These are phyloP conservation scores for Melangyna quadrimaculata DNA, from an alignment of 2,888 invertebrate species.

Conservation along the genomic window DNA sequence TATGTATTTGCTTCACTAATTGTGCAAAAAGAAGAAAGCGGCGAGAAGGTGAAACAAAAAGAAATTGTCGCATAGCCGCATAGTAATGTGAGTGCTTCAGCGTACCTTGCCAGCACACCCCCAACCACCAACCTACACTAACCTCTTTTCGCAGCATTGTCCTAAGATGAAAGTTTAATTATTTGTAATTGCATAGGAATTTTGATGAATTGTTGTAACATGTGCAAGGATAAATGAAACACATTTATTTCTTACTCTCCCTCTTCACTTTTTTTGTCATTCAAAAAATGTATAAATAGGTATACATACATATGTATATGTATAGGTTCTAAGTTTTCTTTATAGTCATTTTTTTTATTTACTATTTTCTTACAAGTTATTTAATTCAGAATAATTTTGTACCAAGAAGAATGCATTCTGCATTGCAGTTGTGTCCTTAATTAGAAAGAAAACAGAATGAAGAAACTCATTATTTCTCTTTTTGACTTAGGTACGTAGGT, in stretches of 20 bases:
- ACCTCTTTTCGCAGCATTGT: slow-evolving; percentile 46
- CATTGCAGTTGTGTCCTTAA: slow-evolving; percentile 64
- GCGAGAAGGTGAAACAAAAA: slow-evolving; percentile 21
- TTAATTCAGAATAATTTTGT: slow-evolving; percentile 25
- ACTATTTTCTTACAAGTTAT: slow-evolving; percentile 20
- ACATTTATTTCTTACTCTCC: slow-evolving; percentile 42
- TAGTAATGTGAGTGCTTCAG: slow-evolving; percentile 58
- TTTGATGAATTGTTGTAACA: slow-evolving; percentile 70
- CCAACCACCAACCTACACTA: slow-evolving; percentile 1
- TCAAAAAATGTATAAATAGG: background rate
- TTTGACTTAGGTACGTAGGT: too few species aligned
- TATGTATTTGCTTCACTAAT: slow-evolving; percentile 61
- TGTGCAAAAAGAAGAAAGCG: slow-evolving; percentile 14
- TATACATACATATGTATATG: background rate
- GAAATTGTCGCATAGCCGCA: slow-evolving; percentile 69
- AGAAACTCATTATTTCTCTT: slow-evolving; percentile 6
- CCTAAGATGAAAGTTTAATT: slow-evolving; percentile 71
- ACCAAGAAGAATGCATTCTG: slow-evolving; percentile 42
- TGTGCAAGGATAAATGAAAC: slow-evolving; percentile 67
- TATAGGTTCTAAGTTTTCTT: background rate
- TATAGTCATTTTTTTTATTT: background rate
- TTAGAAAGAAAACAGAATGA: slow-evolving; percentile 28
- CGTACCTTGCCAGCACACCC: slow-evolving; percentile 8
- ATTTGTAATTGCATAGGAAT: slow-evolving; percentile 72
- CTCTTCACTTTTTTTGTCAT: background rate